Evolutionary conservation across 92 coral and sea anemone genomes (phyloP).

Genomic region (Epizoanthus ramosus): DNA sequence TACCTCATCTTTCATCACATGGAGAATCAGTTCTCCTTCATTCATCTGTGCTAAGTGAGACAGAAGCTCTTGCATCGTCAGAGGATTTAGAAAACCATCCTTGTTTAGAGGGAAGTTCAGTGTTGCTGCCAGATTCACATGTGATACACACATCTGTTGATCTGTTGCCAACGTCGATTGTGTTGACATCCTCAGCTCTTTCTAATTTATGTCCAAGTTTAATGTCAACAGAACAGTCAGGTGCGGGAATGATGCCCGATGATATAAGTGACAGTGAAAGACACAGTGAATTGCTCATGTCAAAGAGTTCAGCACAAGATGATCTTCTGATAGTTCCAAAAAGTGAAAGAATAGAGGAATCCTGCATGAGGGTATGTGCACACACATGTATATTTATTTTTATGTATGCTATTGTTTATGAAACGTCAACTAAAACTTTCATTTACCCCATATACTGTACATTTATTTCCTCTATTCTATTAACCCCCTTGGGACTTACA

Average conservation of each 20-base stretch:
- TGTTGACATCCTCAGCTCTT: conserved; percentile 74
- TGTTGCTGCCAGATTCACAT: conserved; percentile 68
- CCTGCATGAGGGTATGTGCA: conserved; percentile 84
- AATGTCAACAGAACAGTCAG: conserved; percentile 32
- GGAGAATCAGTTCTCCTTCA: conserved; percentile 39
- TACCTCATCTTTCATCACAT: conserved; percentile 5
- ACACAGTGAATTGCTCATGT: conserved; percentile 44
- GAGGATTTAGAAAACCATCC: conserved; percentile 75
- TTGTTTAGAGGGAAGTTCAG: conserved; percentile 57
- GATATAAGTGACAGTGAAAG: conserved; percentile 51
- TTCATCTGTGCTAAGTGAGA: conserved; percentile 66
- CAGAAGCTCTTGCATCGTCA: conserved; percentile 67
- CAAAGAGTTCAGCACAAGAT: conserved; percentile 65
- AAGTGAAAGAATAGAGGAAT: conserved; percentile 60
- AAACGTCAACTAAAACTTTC: not conserved
- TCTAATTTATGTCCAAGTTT: conserved; percentile 62
- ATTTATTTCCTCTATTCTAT: no score
- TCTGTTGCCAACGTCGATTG: conserved; percentile 77
- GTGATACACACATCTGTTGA: conserved; percentile 68
- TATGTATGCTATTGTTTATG: not conserved
- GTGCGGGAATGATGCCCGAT: conserved; percentile 26
- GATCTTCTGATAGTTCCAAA: conserved; percentile 67
- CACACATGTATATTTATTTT: not conserved
- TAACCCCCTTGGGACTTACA: no score
- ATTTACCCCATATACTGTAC: no score